Percentiles rank a stretch among this genome's conserved stretches.
phyloP scores from a whole-genome alignment of 2,113 vertebrate species.

The Hyaena hyaena region DNA sequence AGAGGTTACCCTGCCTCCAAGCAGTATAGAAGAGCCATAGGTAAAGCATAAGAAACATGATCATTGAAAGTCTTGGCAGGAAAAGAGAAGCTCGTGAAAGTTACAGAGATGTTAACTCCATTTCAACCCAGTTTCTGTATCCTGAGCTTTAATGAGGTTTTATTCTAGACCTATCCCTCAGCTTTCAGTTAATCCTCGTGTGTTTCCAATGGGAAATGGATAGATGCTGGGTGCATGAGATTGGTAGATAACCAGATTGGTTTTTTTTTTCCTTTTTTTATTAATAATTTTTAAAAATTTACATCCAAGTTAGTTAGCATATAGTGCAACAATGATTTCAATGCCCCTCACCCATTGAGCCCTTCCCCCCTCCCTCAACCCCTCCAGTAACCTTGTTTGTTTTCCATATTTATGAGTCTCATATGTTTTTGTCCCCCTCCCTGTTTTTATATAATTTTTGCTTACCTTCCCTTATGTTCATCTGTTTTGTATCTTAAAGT shows the following conservation, averaged over 20 bases:
- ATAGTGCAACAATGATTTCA: too few species aligned
- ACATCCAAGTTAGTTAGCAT: too few species aligned
- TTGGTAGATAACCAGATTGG: not conserved
- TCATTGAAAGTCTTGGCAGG: not conserved
- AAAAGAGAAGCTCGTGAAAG: not conserved
- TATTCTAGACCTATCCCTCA: not conserved
- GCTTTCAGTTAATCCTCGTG: not conserved
- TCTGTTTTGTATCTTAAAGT: too few species aligned
- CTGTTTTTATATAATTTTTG: too few species aligned
- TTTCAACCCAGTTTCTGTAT: not conserved
- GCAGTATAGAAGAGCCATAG: not conserved
- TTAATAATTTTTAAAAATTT: too few species aligned
- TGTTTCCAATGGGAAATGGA: not conserved
- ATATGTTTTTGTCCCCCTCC: too few species aligned
- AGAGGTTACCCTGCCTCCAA: not conserved
- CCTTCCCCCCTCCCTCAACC: too few species aligned
- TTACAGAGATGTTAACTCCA: not conserved
- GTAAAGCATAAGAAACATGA: not conserved
- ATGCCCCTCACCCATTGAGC: too few species aligned
- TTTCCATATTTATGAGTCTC: too few species aligned
- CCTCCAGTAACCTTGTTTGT: too few species aligned
- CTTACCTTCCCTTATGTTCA: too few species aligned
- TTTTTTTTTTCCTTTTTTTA: not conserved
- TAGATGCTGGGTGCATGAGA: not conserved
- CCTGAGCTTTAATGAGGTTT: not conserved